These are phyloP conservation scores for Rhinopomastus cyanomelas DNA, from an alignment of 2,113 vertebrate genomes.

Conservation along the genomic window DNA sequence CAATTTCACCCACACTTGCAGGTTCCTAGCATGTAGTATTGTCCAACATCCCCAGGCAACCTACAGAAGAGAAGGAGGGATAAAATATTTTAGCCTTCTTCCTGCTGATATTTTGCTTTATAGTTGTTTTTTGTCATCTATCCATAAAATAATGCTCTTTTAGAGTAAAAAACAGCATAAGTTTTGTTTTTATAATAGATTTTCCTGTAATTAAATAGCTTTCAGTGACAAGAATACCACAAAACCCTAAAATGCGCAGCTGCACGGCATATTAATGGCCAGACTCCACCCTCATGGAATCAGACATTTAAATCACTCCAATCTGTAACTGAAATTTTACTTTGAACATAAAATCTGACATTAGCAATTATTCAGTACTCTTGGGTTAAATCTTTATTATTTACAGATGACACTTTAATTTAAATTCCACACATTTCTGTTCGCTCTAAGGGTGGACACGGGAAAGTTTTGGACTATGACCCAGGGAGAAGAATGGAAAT, in stretches of 20 bases:
- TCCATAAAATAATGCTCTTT: neutral
- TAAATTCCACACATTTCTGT: neutral
- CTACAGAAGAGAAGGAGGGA: slow-evolving; percentile 51
- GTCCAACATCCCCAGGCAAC: slow-evolving; percentile 94
- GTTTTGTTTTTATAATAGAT: neutral
- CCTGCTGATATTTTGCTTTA: fast-evolving
- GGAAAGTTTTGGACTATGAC: neutral
- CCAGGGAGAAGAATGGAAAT: neutral
- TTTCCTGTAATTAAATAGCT: neutral
- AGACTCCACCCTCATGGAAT: neutral
- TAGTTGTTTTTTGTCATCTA: neutral
- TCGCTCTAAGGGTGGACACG: neutral
- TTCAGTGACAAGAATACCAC: neutral
- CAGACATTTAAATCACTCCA: neutral
- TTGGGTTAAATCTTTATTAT: neutral
- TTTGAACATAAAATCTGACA: neutral
- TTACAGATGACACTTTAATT: neutral
- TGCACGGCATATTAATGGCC: neutral
- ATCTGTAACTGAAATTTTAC: neutral
- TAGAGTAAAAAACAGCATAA: neutral
- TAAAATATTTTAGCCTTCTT: neutral
- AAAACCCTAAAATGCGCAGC: neutral
- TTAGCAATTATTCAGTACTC: neutral
- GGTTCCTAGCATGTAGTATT: slow-evolving; percentile 96
- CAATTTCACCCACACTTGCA: slow-evolving; percentile 82